Evolutionary conservation across 2,888 invertebrate genomes (phyloP).

Genomic region (Nomada fucata): DNA sequence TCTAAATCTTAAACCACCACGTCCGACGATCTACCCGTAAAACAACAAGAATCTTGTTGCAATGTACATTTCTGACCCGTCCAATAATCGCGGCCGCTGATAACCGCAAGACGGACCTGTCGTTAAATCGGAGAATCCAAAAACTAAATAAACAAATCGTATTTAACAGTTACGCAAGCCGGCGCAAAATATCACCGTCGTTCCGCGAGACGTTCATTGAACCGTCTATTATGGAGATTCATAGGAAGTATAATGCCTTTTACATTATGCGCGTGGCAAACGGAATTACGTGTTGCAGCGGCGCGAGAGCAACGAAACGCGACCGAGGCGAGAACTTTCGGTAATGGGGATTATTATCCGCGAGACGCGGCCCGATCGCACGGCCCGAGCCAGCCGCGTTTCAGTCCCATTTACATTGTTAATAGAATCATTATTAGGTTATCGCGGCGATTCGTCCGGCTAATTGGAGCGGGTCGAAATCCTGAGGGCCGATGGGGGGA

Average conservation of each 20-base stretch:
- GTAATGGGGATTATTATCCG: constrained; percentile 68
- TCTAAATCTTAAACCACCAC: no score
- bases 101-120: no score
- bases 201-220: constrained; percentile 27
- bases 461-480: constrained; percentile 33
- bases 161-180: constrained; percentile 9
- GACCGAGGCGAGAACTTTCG: constrained; percentile 42
- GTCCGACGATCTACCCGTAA: no score
- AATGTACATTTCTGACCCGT: no score
- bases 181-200: constrained; percentile 22
- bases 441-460: constrained; percentile 49
- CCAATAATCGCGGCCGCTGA: no score
- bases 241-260: constrained; percentile 42
- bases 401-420: constrained; percentile 75
- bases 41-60: no score
- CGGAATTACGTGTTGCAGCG: constrained; percentile 40
- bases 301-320: background rate
- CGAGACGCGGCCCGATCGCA: constrained; percentile 11
- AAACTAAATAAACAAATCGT: no score
- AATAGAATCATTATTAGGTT: constrained; percentile 78
- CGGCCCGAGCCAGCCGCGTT: constrained; percentile 16
- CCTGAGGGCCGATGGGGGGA: background rate
- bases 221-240: constrained; percentile 53
- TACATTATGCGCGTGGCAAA: constrained; percentile 43
- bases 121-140: no score